A percentile compares a stretch with the other conserved stretches of the same genome.
Conservation (phyloP, 2,797 vertebrate genomes). For the Lates japonicus region DNA sequence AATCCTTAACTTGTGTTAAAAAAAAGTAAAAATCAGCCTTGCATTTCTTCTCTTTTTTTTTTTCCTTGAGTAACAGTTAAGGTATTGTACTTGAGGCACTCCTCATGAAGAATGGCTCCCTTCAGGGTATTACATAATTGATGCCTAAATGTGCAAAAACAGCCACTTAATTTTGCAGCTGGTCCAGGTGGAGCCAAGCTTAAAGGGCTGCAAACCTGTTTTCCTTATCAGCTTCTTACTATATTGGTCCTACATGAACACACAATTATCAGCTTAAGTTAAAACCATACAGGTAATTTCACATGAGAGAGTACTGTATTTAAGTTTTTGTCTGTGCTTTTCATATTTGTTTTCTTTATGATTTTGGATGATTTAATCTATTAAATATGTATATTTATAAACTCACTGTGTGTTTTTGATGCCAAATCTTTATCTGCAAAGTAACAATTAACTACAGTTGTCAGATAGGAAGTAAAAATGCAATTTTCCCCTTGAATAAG, state of each 20-base stretch:
- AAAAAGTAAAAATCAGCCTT: conserved; percentile 7
- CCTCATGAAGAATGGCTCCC: conserved; percentile 19
- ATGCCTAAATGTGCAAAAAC: conserved; percentile 51
- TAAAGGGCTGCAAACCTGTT: conserved; percentile 45
- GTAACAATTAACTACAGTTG: background rate
- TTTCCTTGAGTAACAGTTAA: background rate
- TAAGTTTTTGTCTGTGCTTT: too few relatives aligned
- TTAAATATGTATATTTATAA: background rate
- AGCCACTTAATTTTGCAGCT: conserved; percentile 33
- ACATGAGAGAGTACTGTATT: background rate
- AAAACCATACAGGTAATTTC: too few relatives aligned
- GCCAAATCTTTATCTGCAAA: background rate
- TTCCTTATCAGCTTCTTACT: conserved; percentile 43
- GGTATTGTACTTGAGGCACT: conserved; percentile 19
- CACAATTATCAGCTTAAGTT: conserved; percentile 6
- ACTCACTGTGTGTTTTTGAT: background rate
- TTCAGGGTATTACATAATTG: conserved; percentile 39
- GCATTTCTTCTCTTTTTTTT: background rate
- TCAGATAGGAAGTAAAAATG: background rate
- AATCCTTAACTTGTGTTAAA: conserved; percentile 11
- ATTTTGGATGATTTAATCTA: background rate
- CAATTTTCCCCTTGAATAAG: background rate
- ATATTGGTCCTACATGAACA: background rate
- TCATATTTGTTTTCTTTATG: background rate
- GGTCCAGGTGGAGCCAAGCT: conserved; percentile 49